Conservation (phyloP, 2,113 vertebrate genomes). For the Oreocharis arfaki region DNA sequence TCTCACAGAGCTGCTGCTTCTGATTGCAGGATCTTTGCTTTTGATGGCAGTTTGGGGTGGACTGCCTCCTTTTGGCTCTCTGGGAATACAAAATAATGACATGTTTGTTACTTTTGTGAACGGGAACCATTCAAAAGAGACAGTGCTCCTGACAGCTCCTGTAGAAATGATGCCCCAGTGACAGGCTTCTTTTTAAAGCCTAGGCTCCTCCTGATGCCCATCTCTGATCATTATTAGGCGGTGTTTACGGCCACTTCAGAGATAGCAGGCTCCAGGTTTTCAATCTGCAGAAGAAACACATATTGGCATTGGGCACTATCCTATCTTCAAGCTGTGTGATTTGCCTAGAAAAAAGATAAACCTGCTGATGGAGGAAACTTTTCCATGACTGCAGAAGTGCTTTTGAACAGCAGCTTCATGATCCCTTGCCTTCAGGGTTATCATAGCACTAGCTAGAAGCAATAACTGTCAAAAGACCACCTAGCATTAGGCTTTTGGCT, state of each 20-base stretch:
- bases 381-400: background rate
- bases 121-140: background rate
- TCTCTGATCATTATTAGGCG: background rate
- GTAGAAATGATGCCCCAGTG: background rate
- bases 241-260: background rate
- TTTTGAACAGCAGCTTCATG: background rate
- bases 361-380: background rate
- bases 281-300: background rate
- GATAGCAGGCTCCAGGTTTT: background rate
- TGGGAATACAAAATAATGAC: conserved; percentile 18
- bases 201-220: background rate
- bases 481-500: background rate
- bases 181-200: background rate
- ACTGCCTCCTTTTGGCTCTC: conserved; percentile 22
- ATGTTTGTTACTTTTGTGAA: background rate
- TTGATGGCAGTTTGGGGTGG: background rate
- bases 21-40: background rate
- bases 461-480: background rate
- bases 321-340: background rate
- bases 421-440: background rate
- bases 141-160: background rate
- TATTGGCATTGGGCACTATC: background rate
- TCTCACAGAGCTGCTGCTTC: background rate
- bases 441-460: background rate
- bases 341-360: background rate